Percentiles rank a stretch among this genome's conserved stretches.
These are phyloP conservation scores for Brachionus plicatilis DNA, from an alignment of 1,140 invertebrate species.

Conservation along the genomic window DNA sequence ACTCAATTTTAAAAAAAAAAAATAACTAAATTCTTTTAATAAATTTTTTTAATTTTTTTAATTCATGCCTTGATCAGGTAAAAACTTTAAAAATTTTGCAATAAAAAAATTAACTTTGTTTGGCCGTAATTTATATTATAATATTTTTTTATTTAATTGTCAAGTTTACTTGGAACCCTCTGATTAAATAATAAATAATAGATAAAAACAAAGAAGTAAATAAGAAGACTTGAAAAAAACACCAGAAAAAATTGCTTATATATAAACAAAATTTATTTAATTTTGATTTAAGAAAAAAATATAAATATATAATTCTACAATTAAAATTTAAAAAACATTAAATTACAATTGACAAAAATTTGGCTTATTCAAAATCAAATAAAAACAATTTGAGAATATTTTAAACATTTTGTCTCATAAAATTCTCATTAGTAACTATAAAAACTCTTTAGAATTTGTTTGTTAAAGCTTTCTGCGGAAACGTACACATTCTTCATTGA, in stretches of 20 bases:
- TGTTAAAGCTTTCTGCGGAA: conserved; percentile 22
- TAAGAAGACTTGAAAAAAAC: not conserved
- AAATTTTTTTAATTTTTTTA: too few relatives aligned
- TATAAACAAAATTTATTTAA: not conserved
- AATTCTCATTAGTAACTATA: not conserved
- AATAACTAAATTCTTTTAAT: too few relatives aligned
- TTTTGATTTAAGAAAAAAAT: not conserved
- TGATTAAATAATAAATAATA: too few relatives aligned
- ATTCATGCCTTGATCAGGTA: too few relatives aligned
- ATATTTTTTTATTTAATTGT: too few relatives aligned
- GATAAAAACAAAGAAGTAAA: too few relatives aligned
- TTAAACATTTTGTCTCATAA: not conserved
- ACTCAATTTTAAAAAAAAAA: too few relatives aligned
- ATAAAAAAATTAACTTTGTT: too few relatives aligned
- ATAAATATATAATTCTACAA: not conserved
- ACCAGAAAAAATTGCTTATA: not conserved
- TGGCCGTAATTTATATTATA: too few relatives aligned
- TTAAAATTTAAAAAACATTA: not conserved
- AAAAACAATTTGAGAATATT: not conserved
- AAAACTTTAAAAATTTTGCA: too few relatives aligned
- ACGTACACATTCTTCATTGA: conserved; percentile 2
- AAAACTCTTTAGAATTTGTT: conserved; percentile 19
- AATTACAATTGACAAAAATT: not conserved
- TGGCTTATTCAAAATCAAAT: not conserved
- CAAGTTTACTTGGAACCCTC: too few relatives aligned